Percentiles rank a stretch among this genome's conserved stretches.
Conservation (phyloP, 1,140 invertebrate genomes). For the Archivesica marissinica region DNA sequence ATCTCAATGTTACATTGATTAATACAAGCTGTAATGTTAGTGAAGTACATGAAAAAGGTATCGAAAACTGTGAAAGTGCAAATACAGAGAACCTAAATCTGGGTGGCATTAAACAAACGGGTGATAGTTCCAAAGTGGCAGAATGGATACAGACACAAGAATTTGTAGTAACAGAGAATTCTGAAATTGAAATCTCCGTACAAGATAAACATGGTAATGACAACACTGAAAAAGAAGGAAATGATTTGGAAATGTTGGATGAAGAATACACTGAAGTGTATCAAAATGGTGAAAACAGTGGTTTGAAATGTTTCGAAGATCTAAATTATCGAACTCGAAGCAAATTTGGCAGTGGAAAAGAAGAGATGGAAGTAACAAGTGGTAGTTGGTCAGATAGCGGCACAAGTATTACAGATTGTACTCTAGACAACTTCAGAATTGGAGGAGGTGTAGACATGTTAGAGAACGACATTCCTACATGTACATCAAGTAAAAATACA, state of each 20-base stretch:
- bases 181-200: background rate
- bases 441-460: background rate
- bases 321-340: conserved; percentile 37
- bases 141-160: conserved; percentile 44
- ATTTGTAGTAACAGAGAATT: background rate
- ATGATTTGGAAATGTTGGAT: background rate
- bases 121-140: conserved; percentile 47
- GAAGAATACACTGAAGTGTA: background rate
- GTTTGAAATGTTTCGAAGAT: background rate
- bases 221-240: background rate
- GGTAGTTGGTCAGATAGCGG: conserved; percentile 29
- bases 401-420: conserved; percentile 56
- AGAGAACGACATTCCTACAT: background rate
- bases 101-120: conserved; percentile 6
- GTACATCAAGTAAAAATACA: background rate
- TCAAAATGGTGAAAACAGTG: background rate
- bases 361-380: background rate
- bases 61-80: background rate
- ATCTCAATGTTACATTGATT: background rate
- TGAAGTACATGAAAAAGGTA: background rate
- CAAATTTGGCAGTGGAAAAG: background rate
- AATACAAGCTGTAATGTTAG: background rate
- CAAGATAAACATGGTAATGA: background rate
- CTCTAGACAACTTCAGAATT: conserved; percentile 4
- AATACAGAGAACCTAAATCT: background rate